phyloP scores from a whole-genome alignment of 2,888 invertebrate genomes.

The Heliconius hortense region DNA sequence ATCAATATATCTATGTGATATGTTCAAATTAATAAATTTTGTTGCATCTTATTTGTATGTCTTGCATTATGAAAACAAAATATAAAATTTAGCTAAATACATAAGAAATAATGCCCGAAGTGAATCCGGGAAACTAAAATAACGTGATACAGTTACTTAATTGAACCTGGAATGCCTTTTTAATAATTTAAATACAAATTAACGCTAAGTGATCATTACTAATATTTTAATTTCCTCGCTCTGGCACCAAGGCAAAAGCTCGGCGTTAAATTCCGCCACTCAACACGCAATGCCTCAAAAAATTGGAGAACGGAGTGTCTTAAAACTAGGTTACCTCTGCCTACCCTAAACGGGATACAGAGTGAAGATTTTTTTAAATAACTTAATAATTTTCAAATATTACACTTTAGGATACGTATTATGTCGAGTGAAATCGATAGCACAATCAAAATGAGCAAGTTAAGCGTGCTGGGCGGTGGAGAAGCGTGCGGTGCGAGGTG shows the following conservation, averaged over 20 bases:
- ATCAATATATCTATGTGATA: slow-evolving; percentile 3
- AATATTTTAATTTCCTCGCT: too few relatives aligned
- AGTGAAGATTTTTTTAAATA: too few relatives aligned
- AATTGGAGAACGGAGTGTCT: too few relatives aligned
- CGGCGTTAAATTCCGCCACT: too few relatives aligned
- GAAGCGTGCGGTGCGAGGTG: slow-evolving; percentile 78
- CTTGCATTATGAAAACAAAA: not conserved
- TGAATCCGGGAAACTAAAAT: too few relatives aligned
- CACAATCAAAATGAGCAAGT: slow-evolving; percentile 58
- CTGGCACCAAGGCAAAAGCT: too few relatives aligned
- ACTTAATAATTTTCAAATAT: not conserved
- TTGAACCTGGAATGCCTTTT: too few relatives aligned
- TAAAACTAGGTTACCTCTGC: too few relatives aligned
- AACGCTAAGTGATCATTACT: not conserved
- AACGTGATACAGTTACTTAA: too few relatives aligned
- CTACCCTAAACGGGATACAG: too few relatives aligned
- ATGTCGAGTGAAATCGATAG: slow-evolving; percentile 57
- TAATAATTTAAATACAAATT: not conserved
- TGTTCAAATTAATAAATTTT: not conserved
- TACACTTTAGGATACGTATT: slow-evolving; percentile 39
- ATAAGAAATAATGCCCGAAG: too few relatives aligned
- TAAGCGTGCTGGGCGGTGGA: slow-evolving; percentile 55
- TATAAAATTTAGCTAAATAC: not conserved
- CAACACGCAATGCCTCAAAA: too few relatives aligned
- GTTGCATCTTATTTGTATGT: not conserved